phyloP scores from a whole-genome alignment of 2,888 invertebrate species.

The Autographa gamma region DNA sequence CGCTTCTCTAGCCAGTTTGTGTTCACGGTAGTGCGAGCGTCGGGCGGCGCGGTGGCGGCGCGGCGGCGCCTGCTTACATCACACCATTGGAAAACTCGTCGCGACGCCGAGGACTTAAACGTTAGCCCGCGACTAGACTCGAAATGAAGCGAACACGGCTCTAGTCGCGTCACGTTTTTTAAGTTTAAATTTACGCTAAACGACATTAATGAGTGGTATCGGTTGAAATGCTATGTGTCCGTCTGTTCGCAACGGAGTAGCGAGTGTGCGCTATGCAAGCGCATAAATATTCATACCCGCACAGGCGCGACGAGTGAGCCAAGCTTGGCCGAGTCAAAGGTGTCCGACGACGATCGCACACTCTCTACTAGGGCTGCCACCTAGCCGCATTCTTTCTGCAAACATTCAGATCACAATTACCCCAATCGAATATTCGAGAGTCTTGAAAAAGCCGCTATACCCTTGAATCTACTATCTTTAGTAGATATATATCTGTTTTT shows the following conservation, averaged over 20 bases:
- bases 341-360: constrained; percentile 67
- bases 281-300: constrained; percentile 79
- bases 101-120: constrained; percentile 75
- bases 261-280: constrained; percentile 68
- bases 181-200: constrained; percentile 82
- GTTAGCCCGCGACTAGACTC: constrained; percentile 74
- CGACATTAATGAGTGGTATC: constrained; percentile 80
- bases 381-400: constrained; percentile 39
- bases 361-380: constrained; percentile 63
- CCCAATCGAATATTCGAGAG: constrained; percentile 8
- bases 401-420: constrained; percentile 26
- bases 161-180: constrained; percentile 83
- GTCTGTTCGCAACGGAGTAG: constrained; percentile 63
- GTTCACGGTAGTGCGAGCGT: constrained; percentile 62
- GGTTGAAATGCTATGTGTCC: constrained; percentile 69
- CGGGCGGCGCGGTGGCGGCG: constrained; percentile 72
- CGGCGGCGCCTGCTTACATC: constrained; percentile 86
- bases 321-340: constrained; percentile 78
- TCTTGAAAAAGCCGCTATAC: too few relatives aligned
- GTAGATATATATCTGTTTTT: too few relatives aligned
- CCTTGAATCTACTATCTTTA: too few relatives aligned
- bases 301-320: constrained; percentile 73
- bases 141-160: constrained; percentile 67
- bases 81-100: constrained; percentile 82
- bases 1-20: constrained; percentile 58